These are phyloP conservation scores for Monopterus albus DNA, from an alignment of 2,113 vertebrate genomes.

Conservation along the genomic window DNA sequence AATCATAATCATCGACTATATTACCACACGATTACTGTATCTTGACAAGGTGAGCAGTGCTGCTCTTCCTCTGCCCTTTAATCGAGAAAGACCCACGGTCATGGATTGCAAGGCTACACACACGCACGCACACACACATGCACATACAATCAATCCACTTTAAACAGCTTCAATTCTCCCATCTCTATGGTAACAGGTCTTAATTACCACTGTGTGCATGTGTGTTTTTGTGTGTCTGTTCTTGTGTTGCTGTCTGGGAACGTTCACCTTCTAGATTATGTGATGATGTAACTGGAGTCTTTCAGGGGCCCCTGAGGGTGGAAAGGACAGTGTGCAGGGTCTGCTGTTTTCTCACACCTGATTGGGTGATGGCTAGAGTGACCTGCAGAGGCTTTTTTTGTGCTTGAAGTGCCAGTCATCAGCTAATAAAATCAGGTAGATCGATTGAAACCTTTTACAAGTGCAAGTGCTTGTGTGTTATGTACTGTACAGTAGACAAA, in stretches of 20 bases:
- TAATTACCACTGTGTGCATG: constrained; percentile 56
- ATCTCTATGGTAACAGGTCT: constrained; percentile 77
- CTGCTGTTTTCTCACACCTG: constrained; percentile 59
- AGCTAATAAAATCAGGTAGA: constrained; percentile 72
- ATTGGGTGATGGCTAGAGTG: constrained; percentile 62
- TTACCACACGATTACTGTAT: constrained; percentile 6
- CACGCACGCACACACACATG: constrained; percentile 9
- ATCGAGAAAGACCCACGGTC: constrained; percentile 20
- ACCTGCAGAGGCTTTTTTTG: constrained; percentile 42
- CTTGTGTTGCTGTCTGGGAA: constrained; percentile 61
- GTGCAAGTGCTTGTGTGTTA: constrained; percentile 61
- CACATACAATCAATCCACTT: constrained; percentile 54
- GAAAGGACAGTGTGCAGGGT: constrained; percentile 46
- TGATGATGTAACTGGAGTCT: constrained; percentile 72
- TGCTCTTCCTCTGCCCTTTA: constrained; percentile 21
- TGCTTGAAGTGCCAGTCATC: constrained; percentile 71
- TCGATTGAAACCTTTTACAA: constrained; percentile 75
- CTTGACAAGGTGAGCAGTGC: constrained; percentile 23
- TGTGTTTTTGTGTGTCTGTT: constrained; percentile 35
- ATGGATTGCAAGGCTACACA: constrained; percentile 39
- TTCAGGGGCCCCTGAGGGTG: constrained; percentile 60
- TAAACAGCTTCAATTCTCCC: constrained; percentile 59
- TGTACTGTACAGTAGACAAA: constrained; percentile 57
- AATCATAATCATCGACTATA: constrained; percentile 1
- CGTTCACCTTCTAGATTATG: constrained; percentile 69